Evolutionary conservation across 2,888 invertebrate genomes (phyloP), one percentile per base, ranked within the genome.

Genomic region (Scrobipalpa atriplicella): DNA sequence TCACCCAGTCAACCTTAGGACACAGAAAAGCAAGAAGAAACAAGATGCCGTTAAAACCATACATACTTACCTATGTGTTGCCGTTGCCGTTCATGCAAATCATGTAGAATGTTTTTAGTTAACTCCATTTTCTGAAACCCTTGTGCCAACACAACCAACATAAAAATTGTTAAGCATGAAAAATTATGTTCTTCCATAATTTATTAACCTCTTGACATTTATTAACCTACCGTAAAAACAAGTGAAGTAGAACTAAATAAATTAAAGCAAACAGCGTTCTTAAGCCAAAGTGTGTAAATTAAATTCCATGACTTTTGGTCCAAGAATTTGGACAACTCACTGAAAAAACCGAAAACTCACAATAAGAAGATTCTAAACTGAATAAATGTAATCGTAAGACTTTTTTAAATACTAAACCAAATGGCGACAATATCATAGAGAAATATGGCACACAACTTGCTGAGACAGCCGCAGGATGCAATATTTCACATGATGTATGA

Each of bases 391-490:
- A 29, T 3, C 5, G 29, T 29, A 29, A 29, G 29, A 29, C 29
- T 2, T 29, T 29, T 29, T 29, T 29, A 29, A 29, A 29, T 29
- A 29, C 5, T 29, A 29, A 29, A 11, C 41, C 8, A 11, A 41
- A 51, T 51, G 51, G n/a, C 51, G 19, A 21, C 2, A 52, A 62
- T 52, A 39, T 62, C 39, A 16, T 39, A 62, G 21, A 29, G 36
- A 60, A 38, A 60, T 36, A 61, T 61, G 39, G 19, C 41, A n/a
- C 38, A 38, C 69, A 68, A 61, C 10, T 71, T 73, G 79, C n/a
- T 38, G 72, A 75, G 76, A 73, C 75, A 75, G 75, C 75, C 80
- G 72, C 83, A 84, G 79, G 71, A 70, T 75, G 73, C 75, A 73
- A 82, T 86, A 87, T 83, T 81, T 85, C 58, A n/a, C 36, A 36